Conservation (phyloP, 2,888 invertebrate species). For the Dicranocentrus wangi region DNA sequence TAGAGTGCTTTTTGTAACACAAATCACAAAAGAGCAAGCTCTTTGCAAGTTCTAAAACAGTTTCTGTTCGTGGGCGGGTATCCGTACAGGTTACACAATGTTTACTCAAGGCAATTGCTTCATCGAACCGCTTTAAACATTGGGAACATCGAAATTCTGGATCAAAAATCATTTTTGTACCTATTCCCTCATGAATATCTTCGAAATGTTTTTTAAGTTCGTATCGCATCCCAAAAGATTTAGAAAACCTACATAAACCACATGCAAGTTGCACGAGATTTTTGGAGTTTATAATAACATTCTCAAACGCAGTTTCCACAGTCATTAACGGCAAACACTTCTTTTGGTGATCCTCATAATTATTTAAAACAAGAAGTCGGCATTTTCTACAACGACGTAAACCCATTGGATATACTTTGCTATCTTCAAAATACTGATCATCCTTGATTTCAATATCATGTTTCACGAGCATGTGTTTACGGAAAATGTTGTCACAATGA, state of each 20-base stretch:
- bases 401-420: background rate
- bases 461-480: conserved; percentile 14
- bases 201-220: background rate
- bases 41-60: conserved; percentile 26
- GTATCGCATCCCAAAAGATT: background rate
- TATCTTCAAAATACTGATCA: background rate
- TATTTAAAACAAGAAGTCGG: background rate
- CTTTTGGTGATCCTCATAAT: background rate
- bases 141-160: conserved; percentile 23
- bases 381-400: conserved; percentile 11
- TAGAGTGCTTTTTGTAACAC: conserved; percentile 13
- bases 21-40: conserved; percentile 5
- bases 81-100: conserved; percentile 9
- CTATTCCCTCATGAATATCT: background rate
- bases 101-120: background rate
- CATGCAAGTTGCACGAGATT: background rate
- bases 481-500: background rate
- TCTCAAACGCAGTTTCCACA: conserved; percentile 7
- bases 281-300: background rate
- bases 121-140: conserved; percentile 30
- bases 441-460: conserved; percentile 13
- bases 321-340: background rate
- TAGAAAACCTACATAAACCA: background rate
- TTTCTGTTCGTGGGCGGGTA: background rate
- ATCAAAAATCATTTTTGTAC: conserved; percentile 5